phyloP scores from a whole-genome alignment of 2,113 vertebrate genomes.

The Stegastes partitus region DNA sequence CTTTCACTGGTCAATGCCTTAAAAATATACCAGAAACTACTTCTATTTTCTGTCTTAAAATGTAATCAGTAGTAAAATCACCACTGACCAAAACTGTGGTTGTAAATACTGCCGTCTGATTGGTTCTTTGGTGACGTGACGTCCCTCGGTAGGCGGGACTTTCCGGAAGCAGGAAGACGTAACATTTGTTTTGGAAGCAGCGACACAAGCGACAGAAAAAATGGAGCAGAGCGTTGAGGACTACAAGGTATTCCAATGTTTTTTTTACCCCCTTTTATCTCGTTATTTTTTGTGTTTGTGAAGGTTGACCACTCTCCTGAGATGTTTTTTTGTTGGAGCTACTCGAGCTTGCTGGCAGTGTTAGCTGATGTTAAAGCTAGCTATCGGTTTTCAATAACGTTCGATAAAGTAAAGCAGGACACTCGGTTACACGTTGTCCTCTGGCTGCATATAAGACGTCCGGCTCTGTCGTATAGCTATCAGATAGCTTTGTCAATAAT shows the following conservation, averaged over 20 bases:
- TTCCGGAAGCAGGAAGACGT: constrained; percentile 62
- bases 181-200: constrained; percentile 73
- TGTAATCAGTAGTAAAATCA: too few relatives aligned
- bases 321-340: background rate
- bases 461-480: accelerated
- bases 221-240: constrained; percentile 77
- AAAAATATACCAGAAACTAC: too few relatives aligned
- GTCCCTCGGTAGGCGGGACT: constrained; percentile 1
- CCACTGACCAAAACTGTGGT: too few relatives aligned
- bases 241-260: constrained; percentile 68
- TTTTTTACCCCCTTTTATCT: background rate
- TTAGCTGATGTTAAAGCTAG: constrained; percentile 39
- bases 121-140: constrained; percentile 6
- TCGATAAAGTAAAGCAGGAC: background rate
- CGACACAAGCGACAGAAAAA: constrained; percentile 42
- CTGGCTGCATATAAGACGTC: background rate
- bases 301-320: too few relatives aligned
- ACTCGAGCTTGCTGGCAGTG: background rate
- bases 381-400: background rate
- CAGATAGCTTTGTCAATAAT: background rate
- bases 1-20: too few relatives aligned
- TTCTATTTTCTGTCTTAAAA: too few relatives aligned
- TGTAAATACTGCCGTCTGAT: constrained; percentile 9
- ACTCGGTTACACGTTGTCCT: background rate
- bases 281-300: background rate